phyloP scores from a whole-genome alignment of 2,113 vertebrate species.

The Perca fluviatilis region DNA sequence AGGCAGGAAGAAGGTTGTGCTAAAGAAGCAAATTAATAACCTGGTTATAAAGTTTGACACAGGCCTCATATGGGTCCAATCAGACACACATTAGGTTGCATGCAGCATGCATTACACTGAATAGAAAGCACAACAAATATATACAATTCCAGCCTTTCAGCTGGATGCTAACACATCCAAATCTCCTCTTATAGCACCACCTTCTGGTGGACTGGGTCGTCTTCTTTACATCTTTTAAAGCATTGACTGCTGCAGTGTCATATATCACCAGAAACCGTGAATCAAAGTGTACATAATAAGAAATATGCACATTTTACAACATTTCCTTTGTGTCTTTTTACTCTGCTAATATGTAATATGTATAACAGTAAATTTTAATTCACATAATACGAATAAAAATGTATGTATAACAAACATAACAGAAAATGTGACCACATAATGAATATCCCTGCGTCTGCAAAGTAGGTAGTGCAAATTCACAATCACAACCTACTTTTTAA shows the following conservation, averaged over 20 bases:
- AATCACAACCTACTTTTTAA: neutral
- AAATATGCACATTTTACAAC: neutral
- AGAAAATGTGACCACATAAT: neutral
- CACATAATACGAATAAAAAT: neutral
- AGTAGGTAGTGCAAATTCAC: neutral
- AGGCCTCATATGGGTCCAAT: constrained; percentile 44
- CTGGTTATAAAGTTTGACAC: constrained; percentile 41
- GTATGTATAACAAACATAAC: neutral
- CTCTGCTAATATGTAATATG: neutral
- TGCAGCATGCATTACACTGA: constrained; percentile 38
- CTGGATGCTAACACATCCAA: constrained; percentile 65
- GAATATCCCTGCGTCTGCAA: neutral
- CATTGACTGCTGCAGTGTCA: constrained; percentile 24
- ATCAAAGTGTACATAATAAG: neutral
- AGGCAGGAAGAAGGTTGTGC: constrained; percentile 52
- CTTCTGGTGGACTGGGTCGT: constrained; percentile 76
- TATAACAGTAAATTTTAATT: neutral
- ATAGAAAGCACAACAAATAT: constrained; percentile 46
- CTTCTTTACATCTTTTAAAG: constrained; percentile 2
- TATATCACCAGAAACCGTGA: constrained; percentile 21
- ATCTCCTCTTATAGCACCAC: constrained; percentile 84
- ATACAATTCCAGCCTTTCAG: constrained; percentile 40
- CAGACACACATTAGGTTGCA: constrained; percentile 39
- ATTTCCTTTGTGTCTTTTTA: neutral
- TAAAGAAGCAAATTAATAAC: constrained; percentile 43